Conservation (phyloP, 92 coral and sea anemone genomes). For the Phenganax subtilis region DNA sequence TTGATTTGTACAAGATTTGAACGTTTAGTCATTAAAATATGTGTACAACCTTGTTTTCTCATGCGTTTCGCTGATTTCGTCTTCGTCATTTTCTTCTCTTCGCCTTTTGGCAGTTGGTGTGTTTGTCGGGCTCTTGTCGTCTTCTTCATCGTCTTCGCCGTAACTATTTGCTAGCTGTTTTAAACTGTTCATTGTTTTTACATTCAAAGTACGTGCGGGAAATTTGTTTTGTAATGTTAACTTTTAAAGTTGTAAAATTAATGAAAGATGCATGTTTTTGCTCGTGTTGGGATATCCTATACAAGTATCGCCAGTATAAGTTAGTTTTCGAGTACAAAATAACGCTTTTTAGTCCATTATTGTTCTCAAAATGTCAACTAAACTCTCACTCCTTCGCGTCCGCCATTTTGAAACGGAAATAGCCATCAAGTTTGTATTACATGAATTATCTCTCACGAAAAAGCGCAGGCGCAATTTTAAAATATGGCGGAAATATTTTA, state of each 20-base stretch:
- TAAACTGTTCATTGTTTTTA: constrained; percentile 21
- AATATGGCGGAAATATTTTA: constrained; percentile 36
- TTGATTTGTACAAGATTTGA: background rate
- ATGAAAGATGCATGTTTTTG: background rate
- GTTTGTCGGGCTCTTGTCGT: background rate
- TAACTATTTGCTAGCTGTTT: background rate
- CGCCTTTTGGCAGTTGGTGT: background rate
- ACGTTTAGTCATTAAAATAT: background rate
- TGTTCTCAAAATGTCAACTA: background rate
- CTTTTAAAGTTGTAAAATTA: background rate
- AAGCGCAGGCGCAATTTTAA: constrained; percentile 4
- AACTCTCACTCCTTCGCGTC: background rate
- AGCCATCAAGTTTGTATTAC: constrained; percentile 1
- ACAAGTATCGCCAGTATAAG: background rate
- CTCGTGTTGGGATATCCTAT: background rate
- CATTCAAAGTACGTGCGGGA: background rate
- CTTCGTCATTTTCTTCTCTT: background rate
- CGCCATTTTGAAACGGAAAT: constrained; percentile 16
- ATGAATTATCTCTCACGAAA: constrained; percentile 5
- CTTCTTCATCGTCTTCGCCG: constrained; percentile 26
- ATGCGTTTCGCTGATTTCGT: background rate
- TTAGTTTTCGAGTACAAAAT: background rate
- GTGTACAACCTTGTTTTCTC: constrained; percentile 9
- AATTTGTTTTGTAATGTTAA: background rate
- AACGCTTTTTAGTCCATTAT: background rate